Base-by-base conservation (phyloP, 2,797 vertebrate species). In the Rhinoraja longicauda region DNA sequence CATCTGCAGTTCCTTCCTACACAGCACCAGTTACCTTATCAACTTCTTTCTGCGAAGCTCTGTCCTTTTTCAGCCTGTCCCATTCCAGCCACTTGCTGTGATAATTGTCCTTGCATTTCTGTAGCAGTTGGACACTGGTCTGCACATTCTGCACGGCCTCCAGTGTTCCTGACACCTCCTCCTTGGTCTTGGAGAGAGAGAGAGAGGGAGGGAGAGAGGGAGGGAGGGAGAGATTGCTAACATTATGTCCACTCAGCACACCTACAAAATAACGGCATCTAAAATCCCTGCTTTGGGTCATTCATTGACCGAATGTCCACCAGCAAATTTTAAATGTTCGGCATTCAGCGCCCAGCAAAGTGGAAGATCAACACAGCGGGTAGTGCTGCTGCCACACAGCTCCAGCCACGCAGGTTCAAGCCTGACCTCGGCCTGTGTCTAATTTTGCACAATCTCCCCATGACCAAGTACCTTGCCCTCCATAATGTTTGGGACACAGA, bases 71-170 rank as follows among this genome's bases (percentile, higher is more conserved):
- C 75, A 98, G 97, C 15, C 98, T 95, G 93, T 99, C 98, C 94
- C 98, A 96, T 94, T 99, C 98, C 93, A 97, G 93, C 95, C 97
- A 98, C 88, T 97, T 98, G 94, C 94, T 94, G 93, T 98, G 97
- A 94, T 99, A 98, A 76, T 96, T 96, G 94, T 99, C 98, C 84
- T 97, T 97, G 93, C 97, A 96, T 94, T 99, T 99, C 95, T 98
- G 98, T 70, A 99, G 96, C 82, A 98, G 97, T 93, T 97, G 96
- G 32, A 95, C 97, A 93, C 98, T 97, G 0, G 96, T 97, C 8
- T 98, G 96, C 45, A 99, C 95, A 0, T 96, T 95, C 96, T 99
- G 98, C 53, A 99, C 97, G 0, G 97, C 97, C 91, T 99, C 98
- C 95, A 98, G 94, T 0, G 98, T 99, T 12, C 98, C 97, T 1